A percentile compares a stretch with the other conserved stretches of the same genome.
These are phyloP conservation scores for Drosophila arizonae DNA, from an alignment of 1,140 invertebrate genomes.

Conservation along the genomic window DNA sequence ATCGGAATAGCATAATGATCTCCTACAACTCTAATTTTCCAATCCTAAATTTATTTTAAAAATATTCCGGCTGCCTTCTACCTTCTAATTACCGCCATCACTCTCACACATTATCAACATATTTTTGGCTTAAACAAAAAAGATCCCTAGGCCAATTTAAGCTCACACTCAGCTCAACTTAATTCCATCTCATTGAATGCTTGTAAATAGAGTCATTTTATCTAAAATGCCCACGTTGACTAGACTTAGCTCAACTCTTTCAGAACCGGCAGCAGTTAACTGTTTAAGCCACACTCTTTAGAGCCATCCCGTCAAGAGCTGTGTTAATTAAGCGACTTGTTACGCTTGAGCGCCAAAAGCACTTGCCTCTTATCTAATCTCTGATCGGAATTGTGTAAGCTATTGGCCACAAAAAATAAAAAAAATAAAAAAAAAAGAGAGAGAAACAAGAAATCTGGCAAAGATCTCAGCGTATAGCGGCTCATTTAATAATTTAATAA, in stretches of 20 bases:
- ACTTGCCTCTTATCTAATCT: constrained; percentile 62
- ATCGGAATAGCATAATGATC: no score
- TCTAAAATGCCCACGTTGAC: constrained; percentile 19
- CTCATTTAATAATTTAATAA: constrained; percentile 79
- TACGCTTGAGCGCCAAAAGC: constrained; percentile 51
- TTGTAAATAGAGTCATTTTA: constrained; percentile 25
- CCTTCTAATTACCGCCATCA: no score
- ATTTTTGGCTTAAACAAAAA: no score
- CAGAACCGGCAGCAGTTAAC: constrained; percentile 14
- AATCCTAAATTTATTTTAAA: no score
- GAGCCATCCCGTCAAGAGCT: constrained; percentile 20
- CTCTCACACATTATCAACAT: no score
- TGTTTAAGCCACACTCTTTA: background rate
- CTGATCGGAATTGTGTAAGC: constrained; percentile 70
- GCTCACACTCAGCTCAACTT: background rate
- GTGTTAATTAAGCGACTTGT: constrained; percentile 65
- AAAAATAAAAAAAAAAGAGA: constrained; percentile 1
- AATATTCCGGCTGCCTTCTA: no score
- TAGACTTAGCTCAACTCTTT: background rate
- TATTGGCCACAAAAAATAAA: constrained; percentile 21
- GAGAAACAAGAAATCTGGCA: constrained; percentile 12
- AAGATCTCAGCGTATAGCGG: constrained; percentile 52
- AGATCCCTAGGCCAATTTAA: background rate
- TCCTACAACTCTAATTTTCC: no score
- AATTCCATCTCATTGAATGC: background rate